Base-by-base conservation (phyloP, 2,113 vertebrate species). In the Varanus salvator region DNA sequence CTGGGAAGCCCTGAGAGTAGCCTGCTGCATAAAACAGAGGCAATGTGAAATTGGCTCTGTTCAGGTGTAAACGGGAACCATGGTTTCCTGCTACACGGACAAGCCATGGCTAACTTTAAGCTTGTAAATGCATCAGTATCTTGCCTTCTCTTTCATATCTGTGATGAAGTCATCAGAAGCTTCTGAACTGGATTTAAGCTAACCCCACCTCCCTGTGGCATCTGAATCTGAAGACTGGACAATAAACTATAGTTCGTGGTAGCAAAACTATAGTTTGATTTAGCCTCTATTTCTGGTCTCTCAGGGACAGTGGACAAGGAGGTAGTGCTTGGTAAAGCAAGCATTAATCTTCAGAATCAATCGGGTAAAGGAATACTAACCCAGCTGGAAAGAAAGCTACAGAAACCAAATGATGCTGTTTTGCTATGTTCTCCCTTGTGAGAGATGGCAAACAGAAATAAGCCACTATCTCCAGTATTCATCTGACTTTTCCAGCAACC, bases 11-110 rank as follows among this genome's bases (percentile, higher is more conserved):
- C 60, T 64, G 11, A 19, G 19, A 64, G 60, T 64, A 19, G 60
- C 17, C 60, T 96, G 94, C 71, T 83, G 48, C 19, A 95, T 95
- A 95, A 92, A 96, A 96, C 57, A 96, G 87, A 95, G 0, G 0
- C 75, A 90, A 75, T 6, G 23, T 89, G 77, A 91, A 44, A 21
- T 6, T 93, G 34, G 12, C 25, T 23, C 54, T 64, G 3, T 76
- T 44, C 52, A 77, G 52, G 23, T 29, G 14, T 60, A 48, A 76
- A 29, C 21, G 25, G 25, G 52, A 17, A 86, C 85, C 34, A 57
- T 25, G 14, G 69, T 50, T 86, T 86, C 21, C 72, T 69, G 6
- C 54, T 12, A 64, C n/a, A 34, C 44, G 52, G 38, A 77, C 38
- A 34, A 78, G 38, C 57, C 34, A 78, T 12, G 29, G 72, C 38